Conservation (phyloP, 2,797 vertebrate species). For the Sebastes iracundus region DNA sequence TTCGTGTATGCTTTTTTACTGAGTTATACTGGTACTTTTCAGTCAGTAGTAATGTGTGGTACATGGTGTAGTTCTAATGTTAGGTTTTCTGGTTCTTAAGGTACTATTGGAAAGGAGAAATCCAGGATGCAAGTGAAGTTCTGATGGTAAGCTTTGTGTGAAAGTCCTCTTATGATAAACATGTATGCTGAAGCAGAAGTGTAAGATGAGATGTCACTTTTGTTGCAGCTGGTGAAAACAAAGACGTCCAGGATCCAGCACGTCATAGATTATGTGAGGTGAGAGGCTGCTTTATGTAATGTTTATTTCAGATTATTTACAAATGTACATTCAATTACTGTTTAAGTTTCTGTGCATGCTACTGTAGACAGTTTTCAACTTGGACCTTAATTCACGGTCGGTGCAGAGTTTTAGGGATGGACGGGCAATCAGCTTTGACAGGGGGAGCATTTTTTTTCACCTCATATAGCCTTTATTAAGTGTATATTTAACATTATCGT, state of each 20-base stretch:
- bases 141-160: slow-evolving; percentile 82
- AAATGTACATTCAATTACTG: neutral
- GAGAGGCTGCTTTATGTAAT: slow-evolving; percentile 51
- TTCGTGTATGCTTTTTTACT: neutral
- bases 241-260: slow-evolving; percentile 84
- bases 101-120: slow-evolving; percentile 91
- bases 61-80: neutral
- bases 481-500: too few species aligned
- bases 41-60: neutral
- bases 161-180: neutral
- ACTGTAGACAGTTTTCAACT: neutral
- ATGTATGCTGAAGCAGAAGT: neutral
- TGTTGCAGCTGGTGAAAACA: slow-evolving; percentile 89
- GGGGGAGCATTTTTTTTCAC: too few species aligned
- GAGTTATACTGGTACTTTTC: neutral
- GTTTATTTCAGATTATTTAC: neutral
- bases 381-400: too few species aligned
- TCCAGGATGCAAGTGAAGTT: slow-evolving; percentile 87
- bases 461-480: too few species aligned
- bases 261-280: slow-evolving; percentile 86
- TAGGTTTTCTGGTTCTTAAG: slow-evolving; percentile 63
- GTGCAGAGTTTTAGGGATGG: too few species aligned
- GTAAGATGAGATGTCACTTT: slow-evolving; percentile 35
- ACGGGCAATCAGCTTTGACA: too few species aligned
- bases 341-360: neutral